Evolutionary conservation across 2,797 vertebrate genomes (phyloP).

Genomic region (Parauchenoglanis ngamensis): DNA sequence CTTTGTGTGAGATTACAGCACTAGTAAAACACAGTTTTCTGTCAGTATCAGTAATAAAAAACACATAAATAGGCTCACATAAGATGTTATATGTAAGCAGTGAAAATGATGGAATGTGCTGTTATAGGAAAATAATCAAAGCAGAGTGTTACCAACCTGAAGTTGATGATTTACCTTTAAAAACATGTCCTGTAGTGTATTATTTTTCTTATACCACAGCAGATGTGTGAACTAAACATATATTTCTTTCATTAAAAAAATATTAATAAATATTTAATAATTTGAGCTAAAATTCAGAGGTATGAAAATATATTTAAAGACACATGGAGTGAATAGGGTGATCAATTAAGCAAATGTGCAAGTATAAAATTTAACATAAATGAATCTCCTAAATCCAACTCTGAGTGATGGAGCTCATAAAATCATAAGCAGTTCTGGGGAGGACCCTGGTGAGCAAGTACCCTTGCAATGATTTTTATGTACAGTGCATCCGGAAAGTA

Average conservation of each 20-base stretch:
- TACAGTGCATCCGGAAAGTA: too few species aligned
- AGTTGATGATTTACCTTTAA: background rate
- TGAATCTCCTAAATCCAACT: background rate
- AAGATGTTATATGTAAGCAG: background rate
- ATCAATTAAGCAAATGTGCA: background rate
- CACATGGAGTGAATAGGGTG: background rate
- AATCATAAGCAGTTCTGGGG: too few species aligned
- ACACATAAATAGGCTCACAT: background rate
- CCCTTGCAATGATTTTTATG: too few species aligned
- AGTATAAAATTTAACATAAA: background rate
- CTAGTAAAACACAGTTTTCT: background rate
- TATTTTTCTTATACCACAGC: background rate
- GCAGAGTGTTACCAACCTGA: background rate
- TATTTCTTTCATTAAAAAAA: background rate
- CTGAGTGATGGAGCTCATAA: too few species aligned
- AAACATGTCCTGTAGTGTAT: background rate
- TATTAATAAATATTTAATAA: background rate
- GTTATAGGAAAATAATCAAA: background rate
- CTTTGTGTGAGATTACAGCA: slow-evolving; percentile 1
- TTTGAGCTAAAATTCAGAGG: background rate
- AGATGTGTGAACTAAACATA: background rate
- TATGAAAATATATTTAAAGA: background rate
- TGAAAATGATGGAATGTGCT: background rate
- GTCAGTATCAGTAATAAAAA: background rate
- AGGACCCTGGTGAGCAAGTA: too few species aligned